phyloP scores from a whole-genome alignment of 2,113 vertebrate species.

The Pica pica region DNA sequence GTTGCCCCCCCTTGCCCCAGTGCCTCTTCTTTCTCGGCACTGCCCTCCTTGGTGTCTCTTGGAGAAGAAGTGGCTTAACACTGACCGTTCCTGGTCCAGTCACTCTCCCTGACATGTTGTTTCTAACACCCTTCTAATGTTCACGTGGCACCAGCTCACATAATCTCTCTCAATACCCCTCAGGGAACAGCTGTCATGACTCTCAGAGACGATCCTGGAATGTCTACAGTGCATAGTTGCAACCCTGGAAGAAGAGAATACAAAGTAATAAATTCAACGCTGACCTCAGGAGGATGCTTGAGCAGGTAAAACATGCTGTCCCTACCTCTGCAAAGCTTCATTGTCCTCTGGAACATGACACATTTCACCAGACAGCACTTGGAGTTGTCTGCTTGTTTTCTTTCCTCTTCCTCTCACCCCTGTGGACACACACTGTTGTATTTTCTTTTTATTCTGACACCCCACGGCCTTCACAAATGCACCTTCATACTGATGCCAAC shows the following conservation, averaged over 20 bases:
- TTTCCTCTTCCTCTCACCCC: not conserved
- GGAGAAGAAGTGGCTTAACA: not conserved
- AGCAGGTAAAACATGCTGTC: slow-evolving; percentile 26
- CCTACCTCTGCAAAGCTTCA: not conserved
- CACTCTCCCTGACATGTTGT: not conserved
- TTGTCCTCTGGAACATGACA: not conserved
- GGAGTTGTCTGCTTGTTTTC: not conserved
- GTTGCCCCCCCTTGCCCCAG: fast-evolving
- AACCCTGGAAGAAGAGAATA: not conserved
- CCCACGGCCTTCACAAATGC: not conserved
- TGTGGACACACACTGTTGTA: not conserved
- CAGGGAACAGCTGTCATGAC: not conserved
- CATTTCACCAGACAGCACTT: not conserved
- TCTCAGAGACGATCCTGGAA: slow-evolving; percentile 34
- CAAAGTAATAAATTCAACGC: slow-evolving; percentile 8
- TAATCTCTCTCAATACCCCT: not conserved
- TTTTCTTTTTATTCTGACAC: not conserved
- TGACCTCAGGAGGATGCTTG: slow-evolving; percentile 45
- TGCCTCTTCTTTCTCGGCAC: not conserved
- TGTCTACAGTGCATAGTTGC: slow-evolving; percentile 32
- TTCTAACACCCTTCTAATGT: not conserved
- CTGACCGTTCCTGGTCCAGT: not conserved
- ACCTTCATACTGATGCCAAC: not conserved
- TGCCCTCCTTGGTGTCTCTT: not conserved
- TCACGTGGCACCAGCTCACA: not conserved